These are phyloP conservation scores for Xestia xanthographa DNA, from an alignment of 2,888 invertebrate species.

Conservation along the genomic window DNA sequence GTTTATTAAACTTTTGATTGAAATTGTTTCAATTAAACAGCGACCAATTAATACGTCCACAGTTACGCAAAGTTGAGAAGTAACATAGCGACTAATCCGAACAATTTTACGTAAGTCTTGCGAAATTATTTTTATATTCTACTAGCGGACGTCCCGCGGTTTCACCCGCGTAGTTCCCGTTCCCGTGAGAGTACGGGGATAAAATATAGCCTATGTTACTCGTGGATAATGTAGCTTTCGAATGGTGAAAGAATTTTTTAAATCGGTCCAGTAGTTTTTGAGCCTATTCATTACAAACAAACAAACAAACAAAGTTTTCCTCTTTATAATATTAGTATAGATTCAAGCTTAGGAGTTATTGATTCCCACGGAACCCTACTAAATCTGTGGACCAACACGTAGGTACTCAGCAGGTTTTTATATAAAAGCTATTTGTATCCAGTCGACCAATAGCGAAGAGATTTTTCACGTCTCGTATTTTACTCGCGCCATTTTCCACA, in stretches of 20 bases:
- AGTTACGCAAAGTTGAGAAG: constrained; percentile 13
- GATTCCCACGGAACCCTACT: constrained; percentile 14
- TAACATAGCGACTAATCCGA: constrained; percentile 1
- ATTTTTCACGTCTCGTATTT: constrained; percentile 62
- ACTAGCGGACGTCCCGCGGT: no score
- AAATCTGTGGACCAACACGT: constrained; percentile 29
- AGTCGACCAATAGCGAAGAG: constrained; percentile 60
- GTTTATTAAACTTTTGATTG: constrained; percentile 36
- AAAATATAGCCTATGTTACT: no score
- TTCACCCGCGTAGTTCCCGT: no score
- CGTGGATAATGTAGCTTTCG: no score
- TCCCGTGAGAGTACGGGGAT: no score
- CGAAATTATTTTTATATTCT: constrained; percentile 21
- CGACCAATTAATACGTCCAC: constrained; percentile 22
- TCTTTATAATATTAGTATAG: no score
- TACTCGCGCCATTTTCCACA: constrained; percentile 54
- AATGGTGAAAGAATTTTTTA: no score
- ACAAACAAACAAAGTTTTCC: no score
- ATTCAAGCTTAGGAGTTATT: constrained; percentile 20
- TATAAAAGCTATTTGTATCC: constrained; percentile 62
- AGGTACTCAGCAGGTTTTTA: constrained; percentile 41
- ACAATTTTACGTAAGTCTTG: constrained; percentile 1
- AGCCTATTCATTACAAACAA: no score
- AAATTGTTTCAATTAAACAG: constrained; percentile 40
- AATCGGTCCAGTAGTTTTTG: no score